These are phyloP conservation scores for Embiotoca jacksoni DNA, from an alignment of 2,113 vertebrate species.

Conservation along the genomic window DNA sequence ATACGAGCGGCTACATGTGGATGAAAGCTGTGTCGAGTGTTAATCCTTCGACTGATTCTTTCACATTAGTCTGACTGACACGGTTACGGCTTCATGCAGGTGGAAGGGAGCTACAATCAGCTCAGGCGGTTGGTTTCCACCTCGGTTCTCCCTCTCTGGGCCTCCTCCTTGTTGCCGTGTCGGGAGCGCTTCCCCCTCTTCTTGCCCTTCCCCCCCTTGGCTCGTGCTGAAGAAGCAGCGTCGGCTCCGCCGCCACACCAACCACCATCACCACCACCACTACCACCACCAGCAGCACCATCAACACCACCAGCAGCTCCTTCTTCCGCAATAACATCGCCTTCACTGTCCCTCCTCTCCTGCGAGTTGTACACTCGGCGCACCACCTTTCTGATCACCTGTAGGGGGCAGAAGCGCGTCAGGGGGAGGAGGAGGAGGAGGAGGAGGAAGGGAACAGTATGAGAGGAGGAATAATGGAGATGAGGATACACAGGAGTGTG, in stretches of 20 bases:
- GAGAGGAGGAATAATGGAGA: slow-evolving; percentile 35
- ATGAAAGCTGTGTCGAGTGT: too few relatives aligned
- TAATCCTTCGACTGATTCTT: too few relatives aligned
- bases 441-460: slow-evolving; percentile 5
- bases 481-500: background rate
- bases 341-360: slow-evolving; percentile 79
- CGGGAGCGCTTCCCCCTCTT: slow-evolving; percentile 79
- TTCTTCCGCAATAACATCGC: slow-evolving; percentile 30
- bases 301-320: slow-evolving; percentile 19
- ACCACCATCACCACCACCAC: slow-evolving; percentile 13
- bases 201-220: slow-evolving; percentile 73
- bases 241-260: slow-evolving; percentile 45
- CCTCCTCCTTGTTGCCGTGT: slow-evolving; percentile 69
- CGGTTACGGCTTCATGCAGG: slow-evolving; percentile 46
- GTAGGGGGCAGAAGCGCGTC: slow-evolving; percentile 69
- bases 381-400: slow-evolving; percentile 98
- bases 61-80: too few relatives aligned
- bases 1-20: too few relatives aligned
- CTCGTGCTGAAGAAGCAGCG: slow-evolving; percentile 51
- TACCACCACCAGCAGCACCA: slow-evolving; percentile 19
- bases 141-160: slow-evolving; percentile 71
- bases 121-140: slow-evolving; percentile 50
- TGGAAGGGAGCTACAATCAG: background rate
- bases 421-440: slow-evolving; percentile 19
- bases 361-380: slow-evolving; percentile 87